Conservation (phyloP, 2,888 invertebrate genomes). For the Phoenoteleia sp. region DNA sequence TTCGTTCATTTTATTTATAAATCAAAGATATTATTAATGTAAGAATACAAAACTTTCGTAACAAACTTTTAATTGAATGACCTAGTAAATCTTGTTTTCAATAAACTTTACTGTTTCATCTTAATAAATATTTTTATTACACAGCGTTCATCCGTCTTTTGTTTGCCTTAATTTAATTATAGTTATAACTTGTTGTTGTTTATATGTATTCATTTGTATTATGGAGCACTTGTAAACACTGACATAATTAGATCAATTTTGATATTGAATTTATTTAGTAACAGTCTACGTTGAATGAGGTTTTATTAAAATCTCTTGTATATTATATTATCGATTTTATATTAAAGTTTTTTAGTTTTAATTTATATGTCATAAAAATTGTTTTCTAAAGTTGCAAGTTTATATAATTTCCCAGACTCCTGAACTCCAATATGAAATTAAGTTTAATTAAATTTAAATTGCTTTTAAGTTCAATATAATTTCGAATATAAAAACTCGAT, state of each 20-base stretch:
- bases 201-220: slow-evolving; percentile 15
- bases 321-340: too few species aligned
- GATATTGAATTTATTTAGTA: background rate
- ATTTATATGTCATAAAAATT: too few species aligned
- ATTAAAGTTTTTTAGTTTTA: too few species aligned
- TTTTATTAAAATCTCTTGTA: background rate
- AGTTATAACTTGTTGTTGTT: slow-evolving; percentile 17
- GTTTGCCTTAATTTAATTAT: slow-evolving; percentile 14
- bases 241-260: slow-evolving; percentile 5
- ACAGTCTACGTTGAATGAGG: background rate
- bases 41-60: slow-evolving; percentile 15
- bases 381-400: too few species aligned
- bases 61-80: slow-evolving; percentile 45
- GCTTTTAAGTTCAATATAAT: too few species aligned
- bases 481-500: too few species aligned
- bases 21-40: background rate
- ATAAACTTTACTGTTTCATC: slow-evolving; percentile 21
- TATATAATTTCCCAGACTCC: too few species aligned
- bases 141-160: slow-evolving; percentile 10
- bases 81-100: slow-evolving; percentile 21
- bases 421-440: too few species aligned
- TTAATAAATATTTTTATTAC: slow-evolving; percentile 44
- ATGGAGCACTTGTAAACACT: slow-evolving; percentile 9
- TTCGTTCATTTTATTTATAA: background rate
- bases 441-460: too few species aligned